Evolutionary conservation across 2,888 invertebrate genomes (phyloP), one percentile per base, ranked within the genome.

Genomic region (Mellilla xanthometata): DNA sequence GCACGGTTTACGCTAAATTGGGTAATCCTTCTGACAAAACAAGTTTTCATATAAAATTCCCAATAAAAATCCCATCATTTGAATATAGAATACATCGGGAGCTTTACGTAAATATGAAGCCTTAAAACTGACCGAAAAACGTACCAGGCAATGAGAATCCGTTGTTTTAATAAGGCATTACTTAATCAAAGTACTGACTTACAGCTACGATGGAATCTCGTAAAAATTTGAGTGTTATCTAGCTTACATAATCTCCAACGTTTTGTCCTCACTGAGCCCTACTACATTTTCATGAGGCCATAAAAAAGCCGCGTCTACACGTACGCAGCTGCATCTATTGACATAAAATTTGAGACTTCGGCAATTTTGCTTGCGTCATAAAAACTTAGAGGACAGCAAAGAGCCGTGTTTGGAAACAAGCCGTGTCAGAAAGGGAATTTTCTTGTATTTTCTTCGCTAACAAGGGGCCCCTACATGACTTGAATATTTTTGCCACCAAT

Each of bases 401-500:
- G 65, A 62, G 56, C 68, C 65, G 64, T 71, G 68, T 74, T 70
- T 62, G 65, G 71, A 72, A 76, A 76, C 72, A 76, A 72, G 74
- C 75, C 70, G 58, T 73, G 80, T 81, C 77, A 78, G 75, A 66
- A 52, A 61, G 69, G 74, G 68, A 74, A 70, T 76, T 72, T 73
- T 68, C 76, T 70, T 78, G 73, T 81, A 77, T 83, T 82, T 76
- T 75, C 75, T 67, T 72, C 68, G 75, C 76, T 87, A 87, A 86
- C 86, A 87, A 87, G 86, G 75, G 76, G 68, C 66, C 57, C 54
- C 68, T 78, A 81, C 88, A 89, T 85, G 88, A 87, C 81, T 76
- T 74, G 88, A 89, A 89, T 89, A 87, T 81, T 85, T 81, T 80
- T 76, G 81, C 79, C 83, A 74, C 76, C 79, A 85, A 83, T 85